Evolutionary conservation across 2,113 vertebrate species (phyloP), one percentile per base, ranked within the genome.

Genomic region (Solea senegalensis): DNA sequence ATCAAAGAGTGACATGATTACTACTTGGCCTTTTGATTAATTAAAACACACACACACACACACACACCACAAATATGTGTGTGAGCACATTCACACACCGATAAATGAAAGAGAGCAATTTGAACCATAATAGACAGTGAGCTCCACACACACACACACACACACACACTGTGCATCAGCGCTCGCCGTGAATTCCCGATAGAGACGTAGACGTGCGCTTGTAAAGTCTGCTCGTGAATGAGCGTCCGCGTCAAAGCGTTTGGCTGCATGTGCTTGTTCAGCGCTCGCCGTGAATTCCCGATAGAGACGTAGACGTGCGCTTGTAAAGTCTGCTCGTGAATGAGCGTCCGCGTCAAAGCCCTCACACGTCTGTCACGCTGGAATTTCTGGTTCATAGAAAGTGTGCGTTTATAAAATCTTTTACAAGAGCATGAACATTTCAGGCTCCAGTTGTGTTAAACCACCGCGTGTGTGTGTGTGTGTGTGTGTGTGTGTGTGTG

Each of bases 1-100:
- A 93, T 94, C 91, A 95, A 95, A 94, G 94, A 83, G 75, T 48
- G 85, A 86, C 89, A 76, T 89, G 86, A 92, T 92, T 93, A 88
- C 74, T 89, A 93, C 93, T 88, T 94, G 78, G 65, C 67, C 80
- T 73, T 88, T 84, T 85, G 83, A 83, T 94, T 69, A 11, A 13
- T 48, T 13, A 5, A 48, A 48, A 48, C 34, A 34, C 91, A 92
- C 94, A 92, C 89, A 72, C 60, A 81, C 58, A 74, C 55, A 76
- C 72, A 75, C 56, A 51, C 67, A 74, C 21, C 21, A 21, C 21
- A 21, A 21, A 21, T 21, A 21, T 1, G 21, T 21, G 21, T 21
- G 21, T 21, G 21, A 21, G 21, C 21, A 21, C 21, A 21, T 21
- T 21, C 21, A 56, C 14, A 53, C 40, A 28, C 52, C 1, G 9